Evolutionary conservation across 1,140 invertebrate species (phyloP).

Genomic region (Pinna nobilis): DNA sequence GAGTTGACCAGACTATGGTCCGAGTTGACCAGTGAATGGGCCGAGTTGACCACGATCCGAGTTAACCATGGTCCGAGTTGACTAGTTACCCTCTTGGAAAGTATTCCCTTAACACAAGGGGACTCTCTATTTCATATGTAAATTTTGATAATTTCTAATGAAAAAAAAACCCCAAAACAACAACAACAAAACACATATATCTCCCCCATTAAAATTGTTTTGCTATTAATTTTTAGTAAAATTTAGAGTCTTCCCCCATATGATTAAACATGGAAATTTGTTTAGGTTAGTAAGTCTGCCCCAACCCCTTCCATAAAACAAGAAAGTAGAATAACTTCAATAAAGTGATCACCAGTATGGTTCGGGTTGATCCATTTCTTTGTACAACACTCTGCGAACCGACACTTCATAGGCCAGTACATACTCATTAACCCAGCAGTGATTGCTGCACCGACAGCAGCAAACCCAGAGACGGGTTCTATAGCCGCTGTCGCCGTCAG

Average conservation of each 20-base stretch:
- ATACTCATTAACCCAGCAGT: conserved; percentile 14
- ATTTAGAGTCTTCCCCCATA: not conserved
- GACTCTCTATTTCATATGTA: too few species aligned
- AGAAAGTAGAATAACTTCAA: not conserved
- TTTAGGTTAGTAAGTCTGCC: not conserved
- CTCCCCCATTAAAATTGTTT: not conserved
- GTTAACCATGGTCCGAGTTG: too few species aligned
- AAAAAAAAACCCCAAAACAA: too few species aligned
- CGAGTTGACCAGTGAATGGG: too few species aligned
- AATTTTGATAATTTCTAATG: too few species aligned
- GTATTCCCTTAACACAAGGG: too few species aligned
- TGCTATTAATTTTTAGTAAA: not conserved
- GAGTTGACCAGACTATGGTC: too few species aligned
- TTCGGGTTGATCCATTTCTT: conserved; percentile 55
- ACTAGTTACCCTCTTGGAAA: too few species aligned
- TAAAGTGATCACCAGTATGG: conserved; percentile 44
- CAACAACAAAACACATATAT: not conserved
- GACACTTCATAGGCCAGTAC: conserved; percentile 22
- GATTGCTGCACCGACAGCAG: conserved; percentile 31
- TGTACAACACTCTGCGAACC: conserved; percentile 52
- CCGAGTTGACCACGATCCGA: too few species aligned
- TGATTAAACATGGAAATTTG: not conserved
- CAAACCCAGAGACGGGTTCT: conserved; percentile 23
- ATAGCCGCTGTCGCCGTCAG: not conserved
- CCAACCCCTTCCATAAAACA: not conserved